Base-by-base conservation (phyloP, 2,113 vertebrate genomes). In the Dicrurus megarhynchus region DNA sequence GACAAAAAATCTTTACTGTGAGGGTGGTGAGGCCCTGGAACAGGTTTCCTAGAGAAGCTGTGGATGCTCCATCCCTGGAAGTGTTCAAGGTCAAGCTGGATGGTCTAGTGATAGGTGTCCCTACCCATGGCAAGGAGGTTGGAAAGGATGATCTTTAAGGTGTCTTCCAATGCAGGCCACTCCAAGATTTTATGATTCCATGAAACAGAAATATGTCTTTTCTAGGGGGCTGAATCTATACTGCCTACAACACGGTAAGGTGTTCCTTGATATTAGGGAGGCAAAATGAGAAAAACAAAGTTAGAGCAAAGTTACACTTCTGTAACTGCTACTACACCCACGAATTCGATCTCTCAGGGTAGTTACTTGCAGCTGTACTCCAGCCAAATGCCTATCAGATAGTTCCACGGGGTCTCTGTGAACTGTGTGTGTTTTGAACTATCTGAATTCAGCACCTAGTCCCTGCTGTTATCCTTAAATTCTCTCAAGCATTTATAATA, bases 391-490 rank as follows among this genome's bases (percentile, higher is more conserved):
- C 46, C 10, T 6, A 6, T 16, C 63, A 88, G 50, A 44, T 13
- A 21, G 18, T 46, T 85, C 52, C n/a, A 23, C 0, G 7, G 17
- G 19, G 16, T 57, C 4, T 68, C n/a, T 91, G 64, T 74, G 56
- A 91, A 22, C 46, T n/a, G 7, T 20, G 7, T 41, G 27, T 68
- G 24, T 37, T 92, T 68, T 41, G 27, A 37, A 56, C 17, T 3
- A 1, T 41, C 70, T 91, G 63, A 89, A 85, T 87, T 79, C 53
- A 52, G 26, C 47, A 59, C 50, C 49, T 33, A 61, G 64, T 80
- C 76, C 71, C 63, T 85, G 68, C 46, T 73, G 75, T 55, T 93
- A 50, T 67, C 87, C 86, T 90, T 44, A 89, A 86, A 46, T 88
- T 11, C 59, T 52, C 53, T 63, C 50, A 52, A 60, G 50, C 49